These are phyloP conservation scores for Eufriesea mexicana DNA, from an alignment of 1,140 invertebrate genomes.

Conservation along the genomic window DNA sequence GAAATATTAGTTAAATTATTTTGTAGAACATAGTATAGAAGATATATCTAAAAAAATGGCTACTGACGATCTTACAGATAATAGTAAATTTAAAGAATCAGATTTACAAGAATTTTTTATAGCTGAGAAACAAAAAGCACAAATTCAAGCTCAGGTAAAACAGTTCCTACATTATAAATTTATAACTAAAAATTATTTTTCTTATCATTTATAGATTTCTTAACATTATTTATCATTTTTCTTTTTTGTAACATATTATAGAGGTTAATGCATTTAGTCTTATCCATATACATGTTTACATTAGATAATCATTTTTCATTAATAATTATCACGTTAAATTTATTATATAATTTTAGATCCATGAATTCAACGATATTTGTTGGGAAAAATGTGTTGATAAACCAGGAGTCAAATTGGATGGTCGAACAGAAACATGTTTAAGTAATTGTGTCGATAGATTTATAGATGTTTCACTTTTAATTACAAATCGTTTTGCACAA, in stretches of 20 bases:
- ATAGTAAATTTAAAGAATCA: slow-evolving; percentile 69
- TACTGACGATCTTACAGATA: slow-evolving; percentile 3
- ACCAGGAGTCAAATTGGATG: slow-evolving; percentile 92
- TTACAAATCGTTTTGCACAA: slow-evolving; percentile 93
- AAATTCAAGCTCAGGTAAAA: slow-evolving; percentile 91
- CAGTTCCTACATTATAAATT: neutral
- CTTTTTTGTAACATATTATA: neutral
- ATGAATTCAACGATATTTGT: slow-evolving; percentile 95
- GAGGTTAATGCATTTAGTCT: neutral
- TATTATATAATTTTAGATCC: slow-evolving; percentile 86
- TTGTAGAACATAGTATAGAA: neutral
- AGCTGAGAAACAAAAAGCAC: slow-evolving; percentile 94
- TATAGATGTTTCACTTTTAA: slow-evolving; percentile 93
- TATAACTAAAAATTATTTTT: neutral
- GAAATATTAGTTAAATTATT: neutral
- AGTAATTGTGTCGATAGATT: slow-evolving; percentile 97
- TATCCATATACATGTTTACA: neutral
- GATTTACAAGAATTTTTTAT: slow-evolving; percentile 92
- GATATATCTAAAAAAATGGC: slow-evolving; percentile 39
- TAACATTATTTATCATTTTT: neutral
- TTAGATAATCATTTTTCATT: neutral
- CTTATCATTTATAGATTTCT: neutral
- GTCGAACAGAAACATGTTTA: slow-evolving; percentile 93
- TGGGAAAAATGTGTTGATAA: slow-evolving; percentile 98
- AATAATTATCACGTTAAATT: neutral